phyloP scores from a whole-genome alignment of 2,888 invertebrate species.

The Abrostola tripartita region DNA sequence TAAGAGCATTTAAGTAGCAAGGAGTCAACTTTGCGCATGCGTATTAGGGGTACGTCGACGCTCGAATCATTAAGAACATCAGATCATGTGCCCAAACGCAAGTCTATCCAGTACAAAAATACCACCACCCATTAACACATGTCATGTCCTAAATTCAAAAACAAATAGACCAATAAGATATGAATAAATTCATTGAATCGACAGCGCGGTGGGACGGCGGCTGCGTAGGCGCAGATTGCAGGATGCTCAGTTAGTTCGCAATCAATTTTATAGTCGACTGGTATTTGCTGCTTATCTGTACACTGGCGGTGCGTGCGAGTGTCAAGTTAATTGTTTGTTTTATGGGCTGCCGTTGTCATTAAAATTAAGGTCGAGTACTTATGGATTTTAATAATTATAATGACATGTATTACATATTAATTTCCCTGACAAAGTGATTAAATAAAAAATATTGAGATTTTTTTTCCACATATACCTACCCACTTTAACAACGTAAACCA shows the following conservation, averaged over 20 bases:
- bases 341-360: slow-evolving; percentile 4
- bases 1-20: neutral
- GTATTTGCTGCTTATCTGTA: slow-evolving; percentile 74
- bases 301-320: slow-evolving; percentile 50
- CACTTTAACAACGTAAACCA: too few relatives aligned
- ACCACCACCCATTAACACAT: neutral
- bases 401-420: neutral
- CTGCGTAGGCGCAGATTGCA: slow-evolving; percentile 68
- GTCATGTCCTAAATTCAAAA: slow-evolving; percentile 35
- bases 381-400: neutral
- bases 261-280: slow-evolving; percentile 80
- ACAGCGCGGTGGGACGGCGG: slow-evolving; percentile 59
- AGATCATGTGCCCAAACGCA: neutral
- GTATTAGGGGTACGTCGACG: too few relatives aligned
- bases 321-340: slow-evolving; percentile 28
- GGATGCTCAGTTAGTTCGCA: slow-evolving; percentile 76
- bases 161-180: slow-evolving; percentile 53
- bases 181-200: slow-evolving; percentile 59
- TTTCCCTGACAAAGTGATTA: too few relatives aligned
- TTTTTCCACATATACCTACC: too few relatives aligned
- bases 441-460: too few relatives aligned
- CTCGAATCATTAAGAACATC: neutral
- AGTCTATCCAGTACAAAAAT: neutral
- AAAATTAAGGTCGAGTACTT: neutral
- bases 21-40: too few relatives aligned